A percentile compares a stretch with the other conserved stretches of the same genome.
Evolutionary conservation across 1,140 invertebrate genomes (phyloP).

Genomic region (Ceratosolen fusciceps): DNA sequence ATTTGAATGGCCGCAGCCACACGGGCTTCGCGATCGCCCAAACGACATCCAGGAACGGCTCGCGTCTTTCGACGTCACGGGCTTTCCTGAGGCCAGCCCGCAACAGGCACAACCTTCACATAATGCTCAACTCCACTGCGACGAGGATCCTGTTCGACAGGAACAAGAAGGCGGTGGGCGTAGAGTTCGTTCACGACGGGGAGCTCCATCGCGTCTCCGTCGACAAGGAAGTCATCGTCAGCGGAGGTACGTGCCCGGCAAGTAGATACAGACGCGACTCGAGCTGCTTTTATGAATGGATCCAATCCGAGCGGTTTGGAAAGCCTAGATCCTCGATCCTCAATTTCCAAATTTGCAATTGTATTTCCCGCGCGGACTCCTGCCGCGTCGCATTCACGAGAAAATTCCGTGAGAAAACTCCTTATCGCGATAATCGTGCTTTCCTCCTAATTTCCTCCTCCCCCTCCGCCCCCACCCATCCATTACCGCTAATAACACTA

Average conservation of each 20-base stretch:
- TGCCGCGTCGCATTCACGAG: background rate
- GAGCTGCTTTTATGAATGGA: background rate
- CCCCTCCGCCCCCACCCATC: too few relatives aligned
- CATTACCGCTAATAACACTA: too few relatives aligned
- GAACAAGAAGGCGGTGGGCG: conserved; percentile 78
- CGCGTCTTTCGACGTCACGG: conserved; percentile 83
- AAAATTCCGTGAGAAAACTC: background rate
- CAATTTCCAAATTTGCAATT: background rate
- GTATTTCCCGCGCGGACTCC: background rate
- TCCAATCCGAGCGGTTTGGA: too few relatives aligned
- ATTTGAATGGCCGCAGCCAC: conserved; percentile 87
- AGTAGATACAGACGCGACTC: too few relatives aligned
- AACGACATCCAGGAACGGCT: conserved; percentile 90
- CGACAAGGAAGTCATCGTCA: conserved; percentile 78
- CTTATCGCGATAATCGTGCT: background rate
- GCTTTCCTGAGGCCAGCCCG: conserved; percentile 88
- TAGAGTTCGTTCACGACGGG: conserved; percentile 77
- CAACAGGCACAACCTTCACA: conserved; percentile 81
- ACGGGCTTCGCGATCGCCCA: conserved; percentile 88
- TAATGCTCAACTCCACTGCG: conserved; percentile 83
- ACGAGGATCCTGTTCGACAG: conserved; percentile 81
- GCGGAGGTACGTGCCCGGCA: conserved; percentile 71
- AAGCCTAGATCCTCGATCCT: too few relatives aligned
- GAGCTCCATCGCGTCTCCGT: conserved; percentile 61
- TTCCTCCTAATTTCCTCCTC: too few relatives aligned